phyloP scores from a whole-genome alignment of 2,797 vertebrate genomes.

The Sparidentex hasta region DNA sequence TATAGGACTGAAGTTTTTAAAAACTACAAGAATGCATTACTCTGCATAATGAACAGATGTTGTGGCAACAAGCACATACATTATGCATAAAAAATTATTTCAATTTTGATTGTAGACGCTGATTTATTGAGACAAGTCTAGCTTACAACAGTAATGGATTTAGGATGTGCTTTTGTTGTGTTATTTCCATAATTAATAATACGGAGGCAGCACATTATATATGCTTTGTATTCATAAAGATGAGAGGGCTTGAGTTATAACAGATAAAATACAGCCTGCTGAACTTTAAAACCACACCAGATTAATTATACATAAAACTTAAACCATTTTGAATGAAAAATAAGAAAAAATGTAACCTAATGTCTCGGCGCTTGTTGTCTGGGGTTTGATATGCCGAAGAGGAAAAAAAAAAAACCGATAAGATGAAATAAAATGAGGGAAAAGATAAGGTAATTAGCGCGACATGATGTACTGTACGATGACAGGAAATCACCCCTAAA shows the following conservation, averaged over 20 bases:
- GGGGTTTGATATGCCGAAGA: conserved; percentile 58
- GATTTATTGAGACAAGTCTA: conserved; percentile 98
- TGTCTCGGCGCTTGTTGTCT: conserved; percentile 59
- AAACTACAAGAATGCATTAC: conserved; percentile 98
- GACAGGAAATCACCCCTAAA: conserved; percentile 55
- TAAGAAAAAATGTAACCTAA: conserved; percentile 47
- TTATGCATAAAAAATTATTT: conserved; percentile 98
- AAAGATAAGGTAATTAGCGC: conserved; percentile 59
- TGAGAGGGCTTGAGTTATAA: conserved; percentile 84
- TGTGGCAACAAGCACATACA: conserved; percentile 96
- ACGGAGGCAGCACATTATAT: conserved; percentile 87
- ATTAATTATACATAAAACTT: conserved; percentile 85
- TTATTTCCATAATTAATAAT: conserved; percentile 96
- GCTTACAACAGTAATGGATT: conserved; percentile 97
- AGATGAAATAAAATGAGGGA: conserved; percentile 60
- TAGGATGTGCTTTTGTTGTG: conserved; percentile 96
- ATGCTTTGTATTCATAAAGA: conserved; percentile 88
- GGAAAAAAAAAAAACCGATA: conserved; percentile 44
- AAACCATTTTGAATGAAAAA: conserved; percentile 78
- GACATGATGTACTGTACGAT: conserved; percentile 49
- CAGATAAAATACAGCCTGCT: conserved; percentile 82
- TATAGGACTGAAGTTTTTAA: conserved; percentile 93
- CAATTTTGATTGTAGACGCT: conserved; percentile 98
- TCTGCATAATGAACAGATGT: conserved; percentile 98
- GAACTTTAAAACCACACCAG: conserved; percentile 81